Conservation (phyloP, 2,797 vertebrate genomes). For the Morelia viridis region DNA sequence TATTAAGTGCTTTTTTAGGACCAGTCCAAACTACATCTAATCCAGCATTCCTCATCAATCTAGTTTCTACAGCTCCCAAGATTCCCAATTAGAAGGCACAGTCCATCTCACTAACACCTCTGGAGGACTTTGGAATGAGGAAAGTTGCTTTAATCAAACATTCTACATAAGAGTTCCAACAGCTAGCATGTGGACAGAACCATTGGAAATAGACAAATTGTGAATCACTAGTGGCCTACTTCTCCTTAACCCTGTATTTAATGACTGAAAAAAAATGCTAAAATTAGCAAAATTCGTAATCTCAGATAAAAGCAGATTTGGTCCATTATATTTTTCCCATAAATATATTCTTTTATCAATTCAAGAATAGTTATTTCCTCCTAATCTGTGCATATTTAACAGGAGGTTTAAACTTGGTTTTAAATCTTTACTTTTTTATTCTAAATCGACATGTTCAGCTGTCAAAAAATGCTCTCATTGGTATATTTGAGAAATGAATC, state of each 20-base stretch:
- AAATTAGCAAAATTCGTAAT: background rate
- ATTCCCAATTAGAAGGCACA: background rate
- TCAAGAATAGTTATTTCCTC: background rate
- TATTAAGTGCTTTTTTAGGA: background rate
- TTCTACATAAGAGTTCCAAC: background rate
- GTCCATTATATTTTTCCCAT: background rate
- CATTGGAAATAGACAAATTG: background rate
- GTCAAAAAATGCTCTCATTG: background rate
- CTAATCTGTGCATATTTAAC: background rate
- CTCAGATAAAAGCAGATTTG: background rate
- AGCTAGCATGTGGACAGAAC: background rate
- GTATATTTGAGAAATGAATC: background rate
- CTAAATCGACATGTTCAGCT: background rate
- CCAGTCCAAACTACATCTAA: background rate
- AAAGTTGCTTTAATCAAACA: background rate
- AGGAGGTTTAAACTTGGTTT: background rate
- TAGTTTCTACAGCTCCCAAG: background rate
- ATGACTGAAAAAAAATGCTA: background rate
- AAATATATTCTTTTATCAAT: background rate
- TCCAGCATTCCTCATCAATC: background rate
- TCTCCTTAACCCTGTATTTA: background rate
- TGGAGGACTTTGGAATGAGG: background rate
- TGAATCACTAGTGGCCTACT: background rate
- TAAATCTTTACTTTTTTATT: background rate
- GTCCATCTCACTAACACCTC: background rate